phyloP scores from a whole-genome alignment of 2,113 vertebrate genomes.

The Tetrax tetrax region DNA sequence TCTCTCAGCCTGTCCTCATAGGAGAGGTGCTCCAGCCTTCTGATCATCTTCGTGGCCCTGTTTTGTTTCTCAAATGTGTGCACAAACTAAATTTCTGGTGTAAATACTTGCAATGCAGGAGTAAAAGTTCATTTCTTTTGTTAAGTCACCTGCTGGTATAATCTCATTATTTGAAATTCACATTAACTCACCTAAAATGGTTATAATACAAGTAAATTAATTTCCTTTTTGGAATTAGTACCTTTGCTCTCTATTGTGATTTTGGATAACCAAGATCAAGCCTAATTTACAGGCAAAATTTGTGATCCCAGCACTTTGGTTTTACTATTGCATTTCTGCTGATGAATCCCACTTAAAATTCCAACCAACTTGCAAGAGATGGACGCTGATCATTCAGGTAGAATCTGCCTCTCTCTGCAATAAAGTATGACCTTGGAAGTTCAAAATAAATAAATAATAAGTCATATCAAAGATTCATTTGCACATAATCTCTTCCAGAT shows the following conservation, averaged over 20 bases:
- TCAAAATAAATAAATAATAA: not conserved
- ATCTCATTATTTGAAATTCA: not conserved
- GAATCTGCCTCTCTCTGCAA: not conserved
- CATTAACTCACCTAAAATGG: not conserved
- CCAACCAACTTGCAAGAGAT: not conserved
- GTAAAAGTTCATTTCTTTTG: not conserved
- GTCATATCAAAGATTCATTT: not conserved
- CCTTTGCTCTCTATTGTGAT: not conserved
- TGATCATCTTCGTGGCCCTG: no score
- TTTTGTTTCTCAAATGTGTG: not conserved
- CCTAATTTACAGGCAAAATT: not conserved
- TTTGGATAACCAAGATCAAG: not conserved
- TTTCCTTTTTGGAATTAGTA: not conserved
- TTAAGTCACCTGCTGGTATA: not conserved
- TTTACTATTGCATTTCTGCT: not conserved
- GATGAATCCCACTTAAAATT: not conserved
- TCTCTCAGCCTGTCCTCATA: no score
- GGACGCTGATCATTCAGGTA: not conserved
- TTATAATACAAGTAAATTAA: not conserved
- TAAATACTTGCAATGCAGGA: not conserved
- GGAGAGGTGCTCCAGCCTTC: no score
- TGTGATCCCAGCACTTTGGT: not conserved
- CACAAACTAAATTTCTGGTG: not conserved
- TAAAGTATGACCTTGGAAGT: not conserved
- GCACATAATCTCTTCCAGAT: not conserved